Base-by-base conservation (phyloP, 2,113 vertebrate genomes). In the Salminus brasiliensis region DNA sequence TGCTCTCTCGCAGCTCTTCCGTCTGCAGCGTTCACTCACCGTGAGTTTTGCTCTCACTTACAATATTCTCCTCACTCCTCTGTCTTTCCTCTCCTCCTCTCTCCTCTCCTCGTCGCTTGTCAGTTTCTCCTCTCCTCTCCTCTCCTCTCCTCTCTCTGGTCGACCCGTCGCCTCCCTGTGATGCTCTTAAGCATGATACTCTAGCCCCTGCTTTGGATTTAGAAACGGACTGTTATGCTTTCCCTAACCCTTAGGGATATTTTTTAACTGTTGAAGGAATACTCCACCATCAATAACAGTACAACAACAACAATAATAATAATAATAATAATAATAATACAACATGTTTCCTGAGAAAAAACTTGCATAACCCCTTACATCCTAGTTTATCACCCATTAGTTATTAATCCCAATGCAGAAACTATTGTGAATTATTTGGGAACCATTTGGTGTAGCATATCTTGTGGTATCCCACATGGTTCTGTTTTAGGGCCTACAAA, bases 1-100 rank as follows among this genome's bases (percentile, higher is more conserved):
- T 95, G 92, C 93, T 96, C 88, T 97, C 97, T 95, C 96, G 95
- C 96, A 98, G 97, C 95, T 96, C 97, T 90, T 98, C 98, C 93
- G 94, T 97, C 95, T 97, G 92, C 98, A 99, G 97, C 96, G 93
- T 96, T 93, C 97, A 97, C 93, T 98, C 97, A 98, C 90, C 85
- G 93, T 94, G 93, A 94, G 93, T 94, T 93, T 88, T 90, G 82
- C 88, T 89, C 85, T 88, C 89, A 85, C 85, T 89, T 92, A 90
- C 78, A 80, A 83, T 92, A 82, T 88, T 83, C 71, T 47, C 63
- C 65, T 66, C 10, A 41, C 52, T 30, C 36, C 45, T 77, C 25
- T 80, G n/a, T n/a, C 65, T 41, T 52, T 74, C 41, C 73, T 29
- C 49, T 63, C 66, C 27, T 55, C 63, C 57, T 45, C 13, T 30